Conservation (phyloP, 2,888 invertebrate genomes). For the Taphrorychus bicolor region DNA sequence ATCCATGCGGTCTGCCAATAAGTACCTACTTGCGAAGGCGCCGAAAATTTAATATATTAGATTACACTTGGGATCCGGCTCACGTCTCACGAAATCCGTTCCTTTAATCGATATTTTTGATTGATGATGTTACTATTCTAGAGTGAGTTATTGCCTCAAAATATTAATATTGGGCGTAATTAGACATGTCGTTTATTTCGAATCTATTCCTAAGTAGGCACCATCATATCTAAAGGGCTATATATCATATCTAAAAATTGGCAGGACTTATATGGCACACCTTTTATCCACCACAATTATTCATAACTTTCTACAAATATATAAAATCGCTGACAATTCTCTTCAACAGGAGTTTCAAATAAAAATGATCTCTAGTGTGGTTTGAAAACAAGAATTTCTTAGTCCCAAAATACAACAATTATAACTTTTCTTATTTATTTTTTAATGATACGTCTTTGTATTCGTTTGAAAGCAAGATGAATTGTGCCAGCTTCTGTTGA, state of each 20-base stretch:
- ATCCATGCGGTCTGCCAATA: background rate
- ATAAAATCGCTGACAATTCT: no score
- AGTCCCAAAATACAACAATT: no score
- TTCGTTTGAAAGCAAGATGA: no score
- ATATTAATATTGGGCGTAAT: conserved; percentile 20
- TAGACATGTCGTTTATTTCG: conserved; percentile 8
- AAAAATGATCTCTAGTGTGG: no score
- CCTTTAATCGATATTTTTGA: conserved; percentile 24
- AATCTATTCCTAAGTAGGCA: background rate
- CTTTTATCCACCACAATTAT: no score
- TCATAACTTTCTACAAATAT: no score
- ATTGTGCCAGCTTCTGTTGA: background rate
- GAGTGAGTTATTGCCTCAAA: conserved; percentile 16
- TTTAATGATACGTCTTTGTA: no score
- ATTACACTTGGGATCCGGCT: background rate
- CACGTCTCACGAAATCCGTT: conserved; percentile 12
- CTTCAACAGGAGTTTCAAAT: no score
- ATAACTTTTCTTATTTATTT: no score
- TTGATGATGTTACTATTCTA: conserved; percentile 21
- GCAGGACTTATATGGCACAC: no score
- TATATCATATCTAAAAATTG: no score
- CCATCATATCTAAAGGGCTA: background rate
- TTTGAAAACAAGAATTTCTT: no score
- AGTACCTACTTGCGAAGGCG: background rate
- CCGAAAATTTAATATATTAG: conserved; percentile 10